A percentile compares a stretch with the other conserved stretches of the same genome.
These are phyloP conservation scores for Sinelater perroti DNA, from an alignment of 2,888 invertebrate species.

Conservation along the genomic window DNA sequence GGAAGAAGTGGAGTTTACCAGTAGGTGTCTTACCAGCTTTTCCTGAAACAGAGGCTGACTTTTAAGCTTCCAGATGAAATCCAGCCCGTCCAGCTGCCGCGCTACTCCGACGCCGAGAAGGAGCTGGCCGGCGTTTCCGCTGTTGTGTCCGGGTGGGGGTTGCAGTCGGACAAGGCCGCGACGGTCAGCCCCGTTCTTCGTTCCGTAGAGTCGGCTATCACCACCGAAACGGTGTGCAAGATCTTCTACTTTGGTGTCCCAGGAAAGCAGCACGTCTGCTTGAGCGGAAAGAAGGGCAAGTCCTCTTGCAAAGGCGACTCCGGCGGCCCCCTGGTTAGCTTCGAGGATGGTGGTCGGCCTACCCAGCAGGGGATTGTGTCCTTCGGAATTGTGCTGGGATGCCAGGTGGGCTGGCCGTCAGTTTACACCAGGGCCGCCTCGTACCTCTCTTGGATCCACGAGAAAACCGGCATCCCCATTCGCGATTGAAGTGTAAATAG, in stretches of 20 bases:
- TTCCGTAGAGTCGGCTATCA: constrained; percentile 58
- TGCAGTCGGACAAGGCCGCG: constrained; percentile 53
- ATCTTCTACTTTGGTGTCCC: constrained; percentile 56
- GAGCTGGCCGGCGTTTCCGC: constrained; percentile 39
- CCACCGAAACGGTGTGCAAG: constrained; percentile 61
- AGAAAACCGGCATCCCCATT: not conserved
- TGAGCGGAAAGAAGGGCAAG: constrained; percentile 57
- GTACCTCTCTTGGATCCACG: constrained; percentile 55
- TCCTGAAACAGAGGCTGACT: not conserved
- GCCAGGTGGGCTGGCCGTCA: constrained; percentile 58
- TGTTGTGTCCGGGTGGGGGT: constrained; percentile 64
- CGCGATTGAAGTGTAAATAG: too few species aligned
- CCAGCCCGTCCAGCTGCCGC: not conserved
- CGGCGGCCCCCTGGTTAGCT: constrained; percentile 50
- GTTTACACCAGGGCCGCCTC: constrained; percentile 57
- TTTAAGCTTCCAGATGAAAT: not conserved
- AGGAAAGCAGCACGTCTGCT: constrained; percentile 62
- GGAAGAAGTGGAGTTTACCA: constrained; percentile 53
- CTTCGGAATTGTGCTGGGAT: constrained; percentile 55
- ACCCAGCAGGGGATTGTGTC: constrained; percentile 52
- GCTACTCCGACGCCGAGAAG: not conserved
- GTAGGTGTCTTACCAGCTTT: constrained; percentile 46
- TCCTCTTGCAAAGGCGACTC: constrained; percentile 65
- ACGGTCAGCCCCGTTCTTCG: constrained; percentile 59
- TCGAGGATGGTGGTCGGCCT: not conserved